These are phyloP conservation scores for Idaea straminata DNA, from an alignment of 2,888 invertebrate species.

Conservation along the genomic window DNA sequence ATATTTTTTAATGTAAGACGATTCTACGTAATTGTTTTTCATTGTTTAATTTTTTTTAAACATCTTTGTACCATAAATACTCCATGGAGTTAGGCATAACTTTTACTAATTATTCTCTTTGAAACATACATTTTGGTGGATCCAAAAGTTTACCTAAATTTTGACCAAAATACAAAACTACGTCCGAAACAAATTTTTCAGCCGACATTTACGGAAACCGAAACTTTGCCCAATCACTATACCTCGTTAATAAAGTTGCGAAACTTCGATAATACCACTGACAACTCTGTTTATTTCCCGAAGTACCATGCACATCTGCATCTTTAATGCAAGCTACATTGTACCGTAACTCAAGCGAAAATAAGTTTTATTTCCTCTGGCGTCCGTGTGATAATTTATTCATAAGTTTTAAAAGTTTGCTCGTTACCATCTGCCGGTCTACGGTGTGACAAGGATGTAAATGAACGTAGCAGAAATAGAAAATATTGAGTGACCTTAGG, in stretches of 20 bases:
- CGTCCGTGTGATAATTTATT: conserved; percentile 44
- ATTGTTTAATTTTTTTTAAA: too few species aligned
- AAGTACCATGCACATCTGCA: conserved; percentile 12
- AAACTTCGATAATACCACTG: conserved; percentile 8
- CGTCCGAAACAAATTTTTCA: not conserved
- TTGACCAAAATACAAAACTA: too few species aligned
- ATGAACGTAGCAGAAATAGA: not conserved
- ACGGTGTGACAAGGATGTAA: conserved; percentile 2
- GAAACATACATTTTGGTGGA: too few species aligned
- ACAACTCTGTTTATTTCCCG: conserved; percentile 12
- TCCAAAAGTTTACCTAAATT: too few species aligned
- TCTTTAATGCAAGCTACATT: conserved; percentile 12
- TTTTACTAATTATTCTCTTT: too few species aligned
- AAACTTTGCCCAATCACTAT: not conserved
- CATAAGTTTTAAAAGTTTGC: conserved; percentile 50
- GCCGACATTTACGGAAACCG: not conserved
- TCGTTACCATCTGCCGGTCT: conserved; percentile 40
- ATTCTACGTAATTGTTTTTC: too few species aligned
- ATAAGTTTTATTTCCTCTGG: conserved; percentile 16
- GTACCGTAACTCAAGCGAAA: conserved; percentile 8
- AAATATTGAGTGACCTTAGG: not conserved
- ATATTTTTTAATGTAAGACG: too few species aligned
- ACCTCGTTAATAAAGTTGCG: conserved; percentile 10
- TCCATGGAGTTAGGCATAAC: too few species aligned
- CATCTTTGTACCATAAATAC: too few species aligned